Base-by-base conservation (phyloP, 2,888 invertebrate species). In the Coelogynopora nodosa region DNA sequence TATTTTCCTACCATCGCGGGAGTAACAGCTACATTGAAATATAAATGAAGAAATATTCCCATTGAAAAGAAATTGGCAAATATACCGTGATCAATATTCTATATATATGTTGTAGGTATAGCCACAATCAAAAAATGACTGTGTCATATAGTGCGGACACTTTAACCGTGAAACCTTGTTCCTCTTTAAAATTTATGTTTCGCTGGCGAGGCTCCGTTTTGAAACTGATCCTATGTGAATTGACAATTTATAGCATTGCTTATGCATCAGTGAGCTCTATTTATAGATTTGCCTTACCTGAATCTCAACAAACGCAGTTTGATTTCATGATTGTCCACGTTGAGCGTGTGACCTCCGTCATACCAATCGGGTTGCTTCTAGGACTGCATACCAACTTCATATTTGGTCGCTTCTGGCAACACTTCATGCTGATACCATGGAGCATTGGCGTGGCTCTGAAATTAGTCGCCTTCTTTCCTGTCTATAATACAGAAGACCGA, bases 301-400 rank as follows among this genome's bases (percentile, higher is more conserved):
- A 2, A 5, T 2, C 5, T 13, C 74, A 74, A 74, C 18, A 74
- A 23, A 5, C 10, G 2, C 5, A 23, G 27, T 74, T 74, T 74
- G 27, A 74, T 5, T 5, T 2, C 2, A 26, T 74, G 5, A 74
- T 13, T 74, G 23, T 13, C 18, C 74, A 23, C 18, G 74, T 26
- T 23, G 23, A 74, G 2, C 2, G 23, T 74, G 23, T 74, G 27
- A 74, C 23, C 27, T 74, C 27, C 18, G 27, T 23, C 2, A 74
- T 74, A 26, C 74, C 74, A 23, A 74, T 74, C 23, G 74, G 74
- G 2, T 23, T 74, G 23, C 74, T 74, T 26, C 27, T 74, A 13
- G 74, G 74, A 74, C 27, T 74, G 74, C 74, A 74, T 74, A 74
- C 74, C 74, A 74, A 74, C 27, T 74, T 74, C 27, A 26, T 74